These are phyloP conservation scores for Pterobdella sp. DNA, from an alignment of 2,888 invertebrate species.

Conservation along the genomic window DNA sequence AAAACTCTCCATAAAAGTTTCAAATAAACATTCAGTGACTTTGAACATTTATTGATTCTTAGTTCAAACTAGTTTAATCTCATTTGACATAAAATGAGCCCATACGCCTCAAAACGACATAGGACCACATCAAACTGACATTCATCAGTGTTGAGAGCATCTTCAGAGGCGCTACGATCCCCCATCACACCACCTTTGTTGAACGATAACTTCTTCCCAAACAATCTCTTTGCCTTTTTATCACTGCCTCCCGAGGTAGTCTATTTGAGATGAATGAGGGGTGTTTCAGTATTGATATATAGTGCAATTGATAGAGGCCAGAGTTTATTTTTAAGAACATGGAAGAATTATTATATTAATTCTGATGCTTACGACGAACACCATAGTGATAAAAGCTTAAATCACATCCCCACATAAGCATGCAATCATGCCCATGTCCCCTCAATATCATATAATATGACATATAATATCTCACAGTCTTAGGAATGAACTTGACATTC, in stretches of 20 bases:
- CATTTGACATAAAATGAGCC: no score
- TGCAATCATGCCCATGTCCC: neutral
- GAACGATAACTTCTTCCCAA: constrained; percentile 95
- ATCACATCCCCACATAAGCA: neutral
- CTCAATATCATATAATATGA: neutral
- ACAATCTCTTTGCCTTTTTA: constrained; percentile 81
- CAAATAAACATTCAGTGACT: no score
- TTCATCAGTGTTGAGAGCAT: constrained; percentile 81
- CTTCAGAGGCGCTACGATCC: constrained; percentile 89
- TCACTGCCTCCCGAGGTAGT: constrained; percentile 35
- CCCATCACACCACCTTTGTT: constrained; percentile 83
- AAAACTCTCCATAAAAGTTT: no score
- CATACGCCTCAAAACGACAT: no score
- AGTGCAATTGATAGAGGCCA: neutral
- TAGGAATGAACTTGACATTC: constrained; percentile 79
- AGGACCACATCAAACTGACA: constrained; percentile 30
- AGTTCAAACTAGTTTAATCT: no score
- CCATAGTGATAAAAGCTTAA: neutral
- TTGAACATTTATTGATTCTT: no score
- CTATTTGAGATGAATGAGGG: neutral
- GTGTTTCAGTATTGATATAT: neutral
- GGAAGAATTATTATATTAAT: neutral
- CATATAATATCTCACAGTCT: constrained; percentile 28
- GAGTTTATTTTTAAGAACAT: neutral
- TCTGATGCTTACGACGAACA: no score